Evolutionary conservation across 1,140 invertebrate species (phyloP).

Genomic region (Achroia grisella): DNA sequence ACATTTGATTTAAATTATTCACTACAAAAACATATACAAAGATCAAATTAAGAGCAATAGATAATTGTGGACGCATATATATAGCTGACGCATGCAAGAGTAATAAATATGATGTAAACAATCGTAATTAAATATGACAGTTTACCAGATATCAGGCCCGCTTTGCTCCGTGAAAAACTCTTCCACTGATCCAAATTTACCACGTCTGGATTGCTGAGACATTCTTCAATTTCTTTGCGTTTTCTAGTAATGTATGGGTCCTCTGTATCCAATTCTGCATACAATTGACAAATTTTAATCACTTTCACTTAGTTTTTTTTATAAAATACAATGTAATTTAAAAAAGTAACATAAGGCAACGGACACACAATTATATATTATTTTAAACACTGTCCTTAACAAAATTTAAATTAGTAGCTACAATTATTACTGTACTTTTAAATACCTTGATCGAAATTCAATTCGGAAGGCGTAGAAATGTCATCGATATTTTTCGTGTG

Average conservation of each 20-base stretch:
- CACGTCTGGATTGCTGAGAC: conserved; percentile 51
- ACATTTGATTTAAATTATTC: too few species aligned
- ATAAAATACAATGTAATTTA: too few species aligned
- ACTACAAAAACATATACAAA: too few species aligned
- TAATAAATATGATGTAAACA: not conserved
- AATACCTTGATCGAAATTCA: conserved; percentile 72
- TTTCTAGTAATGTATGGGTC: conserved; percentile 55
- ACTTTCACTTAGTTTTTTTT: conserved; percentile 8
- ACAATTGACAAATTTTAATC: conserved; percentile 12
- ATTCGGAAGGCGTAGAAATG: conserved; percentile 69
- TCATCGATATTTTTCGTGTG: conserved; percentile 68
- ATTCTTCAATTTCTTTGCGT: conserved; percentile 57
- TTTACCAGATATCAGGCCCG: conserved; percentile 76
- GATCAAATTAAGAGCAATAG: too few species aligned
- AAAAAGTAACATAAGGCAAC: too few species aligned
- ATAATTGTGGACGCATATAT: too few species aligned
- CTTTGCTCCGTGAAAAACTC: conserved; percentile 72
- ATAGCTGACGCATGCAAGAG: too few species aligned
- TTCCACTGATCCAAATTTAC: conserved; percentile 70
- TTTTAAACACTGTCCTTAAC: too few species aligned
- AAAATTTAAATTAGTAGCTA: too few species aligned
- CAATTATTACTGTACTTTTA: conserved; percentile 50
- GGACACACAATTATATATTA: too few species aligned
- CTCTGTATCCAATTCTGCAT: conserved; percentile 52
- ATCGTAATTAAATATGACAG: not conserved